A percentile compares a stretch with the other conserved stretches of the same genome.
phyloP scores from a whole-genome alignment of 2,888 invertebrate genomes.

The Caenorhabditis uteleia region DNA sequence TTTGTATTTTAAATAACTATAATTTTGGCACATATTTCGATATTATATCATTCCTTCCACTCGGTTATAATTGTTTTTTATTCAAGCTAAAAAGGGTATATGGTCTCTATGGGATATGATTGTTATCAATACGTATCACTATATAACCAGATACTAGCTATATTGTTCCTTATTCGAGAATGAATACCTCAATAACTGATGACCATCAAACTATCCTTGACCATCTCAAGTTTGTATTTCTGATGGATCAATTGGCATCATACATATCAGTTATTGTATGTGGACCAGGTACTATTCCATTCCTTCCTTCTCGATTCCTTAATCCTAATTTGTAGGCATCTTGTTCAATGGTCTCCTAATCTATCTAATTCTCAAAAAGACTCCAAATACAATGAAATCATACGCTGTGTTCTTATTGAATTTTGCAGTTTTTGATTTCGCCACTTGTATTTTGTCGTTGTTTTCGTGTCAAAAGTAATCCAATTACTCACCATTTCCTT shows the following conservation, averaged over 20 bases:
- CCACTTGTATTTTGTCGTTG: constrained; percentile 29
- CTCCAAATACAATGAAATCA: constrained; percentile 22
- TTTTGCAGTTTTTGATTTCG: constrained; percentile 39
- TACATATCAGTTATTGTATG: constrained; percentile 17
- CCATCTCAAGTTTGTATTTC: constrained; percentile 8
- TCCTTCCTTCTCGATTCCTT: neutral
- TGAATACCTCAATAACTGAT: no score
- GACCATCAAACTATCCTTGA: no score
- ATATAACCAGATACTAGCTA: no score
- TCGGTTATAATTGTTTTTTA: no score
- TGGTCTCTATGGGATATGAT: no score
- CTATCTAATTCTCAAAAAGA: constrained; percentile 19
- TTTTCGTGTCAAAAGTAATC: constrained; percentile 31
- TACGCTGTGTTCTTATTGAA: constrained; percentile 35
- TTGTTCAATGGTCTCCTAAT: constrained; percentile 16
- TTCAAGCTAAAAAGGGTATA: no score
- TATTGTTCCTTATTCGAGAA: no score
- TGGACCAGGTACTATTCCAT: constrained; percentile 10
- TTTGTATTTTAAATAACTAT: no score
- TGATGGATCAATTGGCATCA: constrained; percentile 9
- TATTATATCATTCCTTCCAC: no score
- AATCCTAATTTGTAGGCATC: constrained; percentile 7
- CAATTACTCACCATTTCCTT: neutral
- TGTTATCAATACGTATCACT: no score
- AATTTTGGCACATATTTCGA: no score